Conservation (phyloP, 2,888 invertebrate genomes). For the Artemia sinica region DNA sequence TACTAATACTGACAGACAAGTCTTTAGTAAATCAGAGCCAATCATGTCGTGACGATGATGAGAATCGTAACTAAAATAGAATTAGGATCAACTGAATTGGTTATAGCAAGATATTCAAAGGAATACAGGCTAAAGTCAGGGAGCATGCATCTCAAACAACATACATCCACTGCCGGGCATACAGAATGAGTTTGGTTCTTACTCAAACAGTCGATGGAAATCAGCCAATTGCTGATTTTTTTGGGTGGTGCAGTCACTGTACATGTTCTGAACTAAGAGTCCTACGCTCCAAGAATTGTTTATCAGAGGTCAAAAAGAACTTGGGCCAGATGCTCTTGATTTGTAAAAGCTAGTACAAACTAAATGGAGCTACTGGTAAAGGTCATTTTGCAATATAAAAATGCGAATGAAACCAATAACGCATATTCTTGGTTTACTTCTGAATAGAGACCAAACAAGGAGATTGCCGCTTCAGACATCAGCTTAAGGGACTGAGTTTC, state of each 20-base stretch:
- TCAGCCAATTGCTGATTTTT: not conserved
- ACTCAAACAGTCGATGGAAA: not conserved
- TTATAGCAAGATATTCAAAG: slow-evolving; percentile 15
- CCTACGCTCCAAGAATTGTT: not conserved
- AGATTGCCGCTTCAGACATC: too few species aligned
- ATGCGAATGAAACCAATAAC: too few species aligned
- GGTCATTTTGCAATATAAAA: not conserved
- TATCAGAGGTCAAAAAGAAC: slow-evolving; percentile 4
- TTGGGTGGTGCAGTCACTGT: slow-evolving; percentile 8
- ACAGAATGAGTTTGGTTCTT: slow-evolving; percentile 19
- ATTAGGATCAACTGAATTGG: slow-evolving; percentile 22
- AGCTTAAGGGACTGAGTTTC: too few species aligned
- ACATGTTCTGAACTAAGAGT: slow-evolving; percentile 4
- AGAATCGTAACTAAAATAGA: slow-evolving; percentile 12
- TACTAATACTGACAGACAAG: slow-evolving; percentile 19
- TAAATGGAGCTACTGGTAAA: slow-evolving; percentile 4
- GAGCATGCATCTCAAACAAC: slow-evolving; percentile 11
- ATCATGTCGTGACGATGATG: slow-evolving; percentile 22
- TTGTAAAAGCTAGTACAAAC: not conserved
- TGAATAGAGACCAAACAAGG: too few species aligned
- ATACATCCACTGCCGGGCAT: slow-evolving; percentile 19
- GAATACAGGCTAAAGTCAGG: slow-evolving; percentile 15
- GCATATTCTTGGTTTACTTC: too few species aligned
- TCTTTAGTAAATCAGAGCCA: slow-evolving; percentile 22
- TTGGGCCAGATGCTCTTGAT: not conserved